These are phyloP conservation scores for Scrobipalpa atriplicella DNA, from an alignment of 2,888 invertebrate genomes.

Conservation along the genomic window DNA sequence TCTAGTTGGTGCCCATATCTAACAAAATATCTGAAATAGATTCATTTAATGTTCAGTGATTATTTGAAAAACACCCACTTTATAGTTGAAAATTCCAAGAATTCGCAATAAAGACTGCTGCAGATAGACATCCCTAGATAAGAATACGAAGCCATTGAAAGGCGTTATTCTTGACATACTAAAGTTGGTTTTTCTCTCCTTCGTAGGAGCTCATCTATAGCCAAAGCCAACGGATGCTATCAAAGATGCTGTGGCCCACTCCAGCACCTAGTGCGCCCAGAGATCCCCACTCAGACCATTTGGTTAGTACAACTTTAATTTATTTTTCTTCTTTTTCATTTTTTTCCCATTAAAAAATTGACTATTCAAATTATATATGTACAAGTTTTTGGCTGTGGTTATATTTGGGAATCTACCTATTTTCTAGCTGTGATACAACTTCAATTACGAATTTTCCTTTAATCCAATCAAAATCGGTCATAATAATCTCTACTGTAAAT, in stretches of 20 bases:
- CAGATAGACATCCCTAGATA: slow-evolving; percentile 10
- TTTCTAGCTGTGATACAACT: too few relatives aligned
- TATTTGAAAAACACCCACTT: neutral
- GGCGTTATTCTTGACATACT: slow-evolving; percentile 69
- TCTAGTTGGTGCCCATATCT: neutral
- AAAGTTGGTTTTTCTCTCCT: slow-evolving; percentile 78
- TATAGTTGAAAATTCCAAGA: neutral
- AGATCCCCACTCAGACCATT: slow-evolving; percentile 82
- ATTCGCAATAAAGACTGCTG: slow-evolving; percentile 7
- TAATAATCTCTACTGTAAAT: too few relatives aligned
- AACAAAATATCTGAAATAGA: too few relatives aligned
- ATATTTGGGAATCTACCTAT: neutral
- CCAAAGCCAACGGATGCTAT: slow-evolving; percentile 83
- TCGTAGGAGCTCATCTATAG: slow-evolving; percentile 83
- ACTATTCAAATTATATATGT: neutral
- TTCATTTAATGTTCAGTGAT: too few relatives aligned
- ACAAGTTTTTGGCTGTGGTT: neutral
- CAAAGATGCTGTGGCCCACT: slow-evolving; percentile 82
- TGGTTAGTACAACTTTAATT: slow-evolving; percentile 80
- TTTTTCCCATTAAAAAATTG: neutral
- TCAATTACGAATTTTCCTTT: too few relatives aligned
- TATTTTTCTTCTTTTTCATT: slow-evolving; percentile 47
- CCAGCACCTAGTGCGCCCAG: slow-evolving; percentile 79
- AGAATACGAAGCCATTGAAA: slow-evolving; percentile 52
- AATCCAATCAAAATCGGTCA: too few relatives aligned